Evolutionary conservation across 2,113 vertebrate species (phyloP).

Genomic region (Siphamia tubifer): DNA sequence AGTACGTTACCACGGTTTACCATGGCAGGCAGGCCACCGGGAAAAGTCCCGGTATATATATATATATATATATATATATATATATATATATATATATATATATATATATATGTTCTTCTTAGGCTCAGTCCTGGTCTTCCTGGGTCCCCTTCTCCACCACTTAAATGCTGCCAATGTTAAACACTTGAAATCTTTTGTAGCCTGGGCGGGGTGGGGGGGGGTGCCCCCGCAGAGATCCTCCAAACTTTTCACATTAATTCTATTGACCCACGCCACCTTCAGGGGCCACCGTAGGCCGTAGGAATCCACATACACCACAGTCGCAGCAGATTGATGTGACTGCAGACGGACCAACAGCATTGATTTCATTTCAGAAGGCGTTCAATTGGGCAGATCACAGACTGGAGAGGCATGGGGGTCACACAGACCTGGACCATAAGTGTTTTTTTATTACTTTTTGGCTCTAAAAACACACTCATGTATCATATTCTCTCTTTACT

Average conservation of each 20-base stretch:
- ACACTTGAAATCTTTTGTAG: background rate
- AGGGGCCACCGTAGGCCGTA: constrained; percentile 28
- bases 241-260: constrained; percentile 58
- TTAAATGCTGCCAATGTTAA: background rate
- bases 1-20: too few species aligned
- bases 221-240: constrained; percentile 16
- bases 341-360: constrained; percentile 64
- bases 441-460: constrained; percentile 79
- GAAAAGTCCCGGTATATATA: too few species aligned
- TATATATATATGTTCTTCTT: too few species aligned
- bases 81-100: too few species aligned
- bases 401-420: constrained; percentile 80
- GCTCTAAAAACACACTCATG: constrained; percentile 65
- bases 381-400: constrained; percentile 71
- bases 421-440: constrained; percentile 73
- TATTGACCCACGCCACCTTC: constrained; percentile 51
- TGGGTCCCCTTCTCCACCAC: too few species aligned
- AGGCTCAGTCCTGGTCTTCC: too few species aligned
- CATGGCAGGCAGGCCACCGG: too few species aligned
- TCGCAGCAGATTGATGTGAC: constrained; percentile 64
- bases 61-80: too few species aligned
- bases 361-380: constrained; percentile 76
- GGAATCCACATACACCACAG: constrained; percentile 48
- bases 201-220: background rate
- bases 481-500: constrained; percentile 67